Evolutionary conservation across 2,888 invertebrate genomes (phyloP), one percentile per base, ranked within the genome.

Genomic region (Lumbricus terrestris): DNA sequence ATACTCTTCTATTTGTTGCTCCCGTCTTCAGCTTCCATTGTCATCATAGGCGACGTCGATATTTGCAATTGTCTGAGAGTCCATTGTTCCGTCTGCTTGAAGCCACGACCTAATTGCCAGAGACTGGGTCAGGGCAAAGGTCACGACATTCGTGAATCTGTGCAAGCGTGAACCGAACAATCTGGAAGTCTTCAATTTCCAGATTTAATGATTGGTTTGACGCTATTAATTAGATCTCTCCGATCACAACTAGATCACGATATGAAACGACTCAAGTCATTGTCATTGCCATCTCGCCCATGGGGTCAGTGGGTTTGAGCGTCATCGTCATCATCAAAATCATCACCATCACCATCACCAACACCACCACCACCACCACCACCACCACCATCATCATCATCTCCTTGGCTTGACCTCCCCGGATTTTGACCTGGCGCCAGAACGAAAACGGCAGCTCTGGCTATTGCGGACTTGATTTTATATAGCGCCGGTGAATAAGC

Each of bases 261-360:
- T n/a, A 69, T 69, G 8, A 69, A n/a, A n/a, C 69, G 69, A 69
- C 69, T 16, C 11, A 69, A 8, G 69, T 69, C 29, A 69, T n/a
- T 69, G 69, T 11, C 69, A n/a, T 8, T n/a, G n/a, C 16, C 47
- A 47, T 47, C 23, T 20, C 23, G 8, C 47, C 29, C 29, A 0
- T 15, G 69, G n/a, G 13, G n/a, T n/a, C 69, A 69, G 2, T n/a
- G n/a, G n/a, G 69, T 69, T 69, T 69, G n/a, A 69, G n/a, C 69
- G 11, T n/a, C 40, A 40, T 40, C 38, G 13, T 38, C 38, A 89
- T 89, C 54, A 89, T 89, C 89, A 42, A 47, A 42, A 89, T 89
- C 89, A 42, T 89, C 89, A 47, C 47, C 89, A 42, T 89, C 89
- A 47, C 47, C 47, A 42, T 89, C 89, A 89, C 47, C 89, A 89